Evolutionary conservation across 2,113 vertebrate species (phyloP).

Genomic region (Heterotilapia buettikoferi): DNA sequence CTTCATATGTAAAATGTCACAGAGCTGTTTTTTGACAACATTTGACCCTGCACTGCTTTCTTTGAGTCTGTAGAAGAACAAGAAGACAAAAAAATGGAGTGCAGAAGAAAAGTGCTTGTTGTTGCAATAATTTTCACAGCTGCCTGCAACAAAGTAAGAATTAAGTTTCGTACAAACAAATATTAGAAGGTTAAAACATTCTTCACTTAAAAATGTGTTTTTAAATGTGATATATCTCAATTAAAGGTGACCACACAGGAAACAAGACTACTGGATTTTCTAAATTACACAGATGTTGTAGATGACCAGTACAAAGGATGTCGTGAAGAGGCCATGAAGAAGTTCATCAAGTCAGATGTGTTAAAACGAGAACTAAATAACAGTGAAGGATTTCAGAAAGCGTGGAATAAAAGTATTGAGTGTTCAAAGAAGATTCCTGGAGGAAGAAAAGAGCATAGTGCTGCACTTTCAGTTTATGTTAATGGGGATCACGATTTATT

Average conservation of each 20-base stretch:
- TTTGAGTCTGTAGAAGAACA: not conserved
- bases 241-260: not conserved
- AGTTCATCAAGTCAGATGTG: rapidly evolving
- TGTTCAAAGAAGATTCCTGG: not conserved
- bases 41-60: too few species aligned
- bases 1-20: too few species aligned
- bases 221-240: not conserved
- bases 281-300: rapidly evolving
- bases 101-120: rapidly evolving
- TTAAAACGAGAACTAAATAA: not conserved
- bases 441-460: not conserved
- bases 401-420: rapidly evolving
- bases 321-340: rapidly evolving
- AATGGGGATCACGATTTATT: not conserved
- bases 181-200: not conserved
- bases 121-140: not conserved
- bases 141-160: not conserved
- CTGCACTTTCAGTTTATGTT: not conserved
- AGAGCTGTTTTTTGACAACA: too few species aligned
- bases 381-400: not conserved
- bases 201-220: not conserved
- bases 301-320: not conserved
- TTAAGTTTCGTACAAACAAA: rapidly evolving
- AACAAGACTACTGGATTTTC: not conserved
- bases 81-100: not conserved